Evolutionary conservation across 2,113 vertebrate genomes (phyloP).

Genomic region (Rhipidura dahli): DNA sequence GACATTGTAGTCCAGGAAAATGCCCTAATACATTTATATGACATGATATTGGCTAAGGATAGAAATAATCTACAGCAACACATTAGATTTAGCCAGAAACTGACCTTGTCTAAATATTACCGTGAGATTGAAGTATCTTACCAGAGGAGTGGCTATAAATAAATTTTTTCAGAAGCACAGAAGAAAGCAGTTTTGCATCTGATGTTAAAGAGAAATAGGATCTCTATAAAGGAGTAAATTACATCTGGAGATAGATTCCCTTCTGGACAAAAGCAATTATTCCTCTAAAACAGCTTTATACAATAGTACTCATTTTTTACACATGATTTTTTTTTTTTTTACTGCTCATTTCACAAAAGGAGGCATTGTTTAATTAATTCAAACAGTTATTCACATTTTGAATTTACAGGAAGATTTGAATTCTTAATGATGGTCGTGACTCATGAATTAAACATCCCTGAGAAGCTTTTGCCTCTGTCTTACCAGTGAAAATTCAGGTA

Average conservation of each 20-base stretch:
- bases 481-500: not conserved
- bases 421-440: not conserved
- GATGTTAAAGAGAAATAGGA: not conserved
- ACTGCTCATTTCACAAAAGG: not conserved
- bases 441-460: not conserved
- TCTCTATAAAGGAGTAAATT: not conserved
- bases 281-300: not conserved
- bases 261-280: not conserved
- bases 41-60: conserved; percentile 7
- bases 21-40: conserved; percentile 13
- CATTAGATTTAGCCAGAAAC: not conserved
- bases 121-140: not conserved
- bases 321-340: not conserved
- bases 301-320: not conserved
- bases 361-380: not conserved
- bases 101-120: not conserved
- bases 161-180: not conserved
- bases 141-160: not conserved
- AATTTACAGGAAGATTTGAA: not conserved
- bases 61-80: not conserved
- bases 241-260: not conserved
- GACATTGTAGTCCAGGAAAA: conserved; percentile 25
- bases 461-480: not conserved
- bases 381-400: not conserved
- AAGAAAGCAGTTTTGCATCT: not conserved